Base-by-base conservation (phyloP, 2,797 vertebrate species). In the Squalus acanthias region DNA sequence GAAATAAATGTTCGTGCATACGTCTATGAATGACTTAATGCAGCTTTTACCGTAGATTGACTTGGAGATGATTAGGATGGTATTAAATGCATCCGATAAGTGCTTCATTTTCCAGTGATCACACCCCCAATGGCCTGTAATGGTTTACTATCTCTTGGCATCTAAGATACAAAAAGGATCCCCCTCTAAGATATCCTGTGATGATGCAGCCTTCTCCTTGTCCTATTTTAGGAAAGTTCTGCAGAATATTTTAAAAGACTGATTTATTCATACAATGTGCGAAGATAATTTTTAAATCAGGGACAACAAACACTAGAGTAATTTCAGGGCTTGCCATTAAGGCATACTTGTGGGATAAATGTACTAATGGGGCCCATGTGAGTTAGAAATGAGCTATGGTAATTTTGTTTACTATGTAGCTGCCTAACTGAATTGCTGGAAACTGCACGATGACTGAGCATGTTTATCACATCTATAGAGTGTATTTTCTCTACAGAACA, bases 1-100 rank as follows among this genome's bases (percentile, higher is more conserved):
- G 29, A 95, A 76, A 95, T 33, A 53, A 95, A 95, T 95, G 26
- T 95, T 95, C 94, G 76, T 76, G 50, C 70, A 74, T 53, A 95
- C 15, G 26, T 60, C 69, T 60, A 53, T 74, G 94, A 60, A 76
- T 76, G 50, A 72, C 29, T 76, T 95, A 72, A 95, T 95, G 13
- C 26, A 57, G 50, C 94, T 95, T 76, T 95, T 74, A 72, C 50
- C 33, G 63, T 65, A 92, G 89, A 20, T n/a, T 9, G 94, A 74
- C 46, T 33, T 57, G 67, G 67, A 29, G 69, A 69, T 29, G 24
- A 74, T 53, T 76, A 20, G 15, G 70, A 9, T 53, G 70, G 50
- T 76, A 57, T 72, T 95, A 72, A 92, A 53, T 76, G 12, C 33
- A 39, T 95, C 67, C 0, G 53, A 70, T 95, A 53, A 53, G 24